Base-by-base conservation (phyloP, 2,113 vertebrate species). In the Catharus fuscescens region DNA sequence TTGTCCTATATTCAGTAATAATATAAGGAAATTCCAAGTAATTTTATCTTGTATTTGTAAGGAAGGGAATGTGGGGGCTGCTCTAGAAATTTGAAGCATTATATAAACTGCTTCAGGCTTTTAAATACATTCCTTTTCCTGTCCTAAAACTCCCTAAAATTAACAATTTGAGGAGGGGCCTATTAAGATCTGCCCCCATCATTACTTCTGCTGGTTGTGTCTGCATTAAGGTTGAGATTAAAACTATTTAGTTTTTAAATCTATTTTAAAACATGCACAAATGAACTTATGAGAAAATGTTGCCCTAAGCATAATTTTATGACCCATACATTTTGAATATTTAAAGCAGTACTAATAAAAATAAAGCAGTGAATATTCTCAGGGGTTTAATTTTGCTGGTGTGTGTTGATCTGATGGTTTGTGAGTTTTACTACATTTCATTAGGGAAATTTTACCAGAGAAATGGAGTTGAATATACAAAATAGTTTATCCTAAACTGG, bases 241-340 rank as follows among this genome's bases (percentile, higher is more conserved):
- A 95, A 96, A 91, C 91, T 91, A 90, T 78, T 96, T 95, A 89
- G 53, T 90, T 59, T 93, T 96, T 52, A 94, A 95, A 89, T 95
- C 76, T 66, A 65, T 96, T 97, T 91, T 66, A 94, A 97, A 96
- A 90, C 90, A 92, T 94, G 91, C 45, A 94, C 73, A 97, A 92
- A 96, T 97, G 84, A 97, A 97, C 44, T 94, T 95, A 95, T 86
- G 96, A 95, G 86, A 94, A 97, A 97, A 97, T 91, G 91, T 97
- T 95, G 94, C 97, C 85, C 94, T 96, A 93, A 97, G 97, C 95
- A 95, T 93, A 96, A 96, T 96, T 97, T 98, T 97, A 97, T 97
- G 96, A 97, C 95, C 96, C 78, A 77, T 95, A 86, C 82, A 90
- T 97, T 98, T 97, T 97, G 94, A 97, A 97, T 97, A 97, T 97